These are phyloP conservation scores for Furcifer pardalis DNA, from an alignment of 2,797 vertebrate species.

Conservation along the genomic window DNA sequence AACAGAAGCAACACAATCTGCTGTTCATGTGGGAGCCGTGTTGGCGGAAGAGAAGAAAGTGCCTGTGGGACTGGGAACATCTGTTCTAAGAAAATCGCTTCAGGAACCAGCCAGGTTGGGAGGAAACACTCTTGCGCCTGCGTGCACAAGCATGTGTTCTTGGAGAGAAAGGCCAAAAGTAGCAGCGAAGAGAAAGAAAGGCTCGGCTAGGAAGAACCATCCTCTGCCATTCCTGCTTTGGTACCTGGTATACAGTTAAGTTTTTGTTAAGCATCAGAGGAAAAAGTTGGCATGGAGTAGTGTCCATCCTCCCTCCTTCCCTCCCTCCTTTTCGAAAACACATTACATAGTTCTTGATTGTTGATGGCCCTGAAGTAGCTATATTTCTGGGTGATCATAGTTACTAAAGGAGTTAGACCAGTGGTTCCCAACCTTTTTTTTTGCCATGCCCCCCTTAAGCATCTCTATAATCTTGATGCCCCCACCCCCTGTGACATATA, in stretches of 20 bases:
- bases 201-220: neutral
- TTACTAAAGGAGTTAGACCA: neutral
- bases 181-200: neutral
- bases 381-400: neutral
- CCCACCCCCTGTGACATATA: too few relatives aligned
- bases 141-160: neutral
- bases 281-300: neutral
- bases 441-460: too few relatives aligned
- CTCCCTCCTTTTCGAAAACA: neutral
- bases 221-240: neutral
- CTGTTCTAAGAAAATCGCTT: constrained; percentile 60
- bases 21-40: constrained; percentile 72
- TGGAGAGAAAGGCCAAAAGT: neutral
- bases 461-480: too few relatives aligned
- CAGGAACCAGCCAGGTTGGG: constrained; percentile 59
- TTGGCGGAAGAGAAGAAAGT: constrained; percentile 66
- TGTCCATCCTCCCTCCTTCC: too few relatives aligned
- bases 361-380: neutral
- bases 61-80: constrained; percentile 74
- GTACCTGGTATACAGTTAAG: neutral
- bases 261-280: neutral
- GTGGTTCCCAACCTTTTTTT: too few relatives aligned
- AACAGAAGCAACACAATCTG: constrained; percentile 69
- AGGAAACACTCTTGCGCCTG: neutral
- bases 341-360: neutral